Conservation (phyloP, 2,888 invertebrate species). For the Cataglyphis livida region DNA sequence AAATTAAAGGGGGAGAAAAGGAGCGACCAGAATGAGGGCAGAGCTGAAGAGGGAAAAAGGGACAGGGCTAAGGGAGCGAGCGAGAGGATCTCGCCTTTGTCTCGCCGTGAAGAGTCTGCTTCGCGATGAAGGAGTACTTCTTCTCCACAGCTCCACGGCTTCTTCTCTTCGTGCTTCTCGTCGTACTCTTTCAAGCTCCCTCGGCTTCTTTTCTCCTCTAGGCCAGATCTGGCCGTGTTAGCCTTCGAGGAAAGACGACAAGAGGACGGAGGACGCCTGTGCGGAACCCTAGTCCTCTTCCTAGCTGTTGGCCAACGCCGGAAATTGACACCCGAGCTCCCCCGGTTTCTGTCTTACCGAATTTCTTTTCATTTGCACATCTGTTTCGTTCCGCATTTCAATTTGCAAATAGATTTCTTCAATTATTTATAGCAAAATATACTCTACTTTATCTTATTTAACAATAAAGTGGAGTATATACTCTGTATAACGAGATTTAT, state of each 20-base stretch:
- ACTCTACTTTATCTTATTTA: background rate
- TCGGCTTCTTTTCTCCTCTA: slow-evolving; percentile 73
- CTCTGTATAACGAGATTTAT: background rate
- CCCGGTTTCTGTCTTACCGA: slow-evolving; percentile 17
- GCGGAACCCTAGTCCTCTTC: slow-evolving; percentile 71
- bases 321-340: slow-evolving; percentile 68
- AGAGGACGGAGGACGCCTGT: slow-evolving; percentile 70
- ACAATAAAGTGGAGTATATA: background rate
- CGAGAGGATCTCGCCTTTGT: slow-evolving; percentile 60
- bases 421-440: background rate
- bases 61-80: slow-evolving; percentile 28
- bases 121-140: slow-evolving; percentile 55
- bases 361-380: slow-evolving; percentile 16
- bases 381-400: background rate
- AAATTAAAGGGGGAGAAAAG: slow-evolving; percentile 31
- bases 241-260: slow-evolving; percentile 73
- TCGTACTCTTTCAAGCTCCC: slow-evolving; percentile 70
- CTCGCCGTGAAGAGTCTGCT: slow-evolving; percentile 46
- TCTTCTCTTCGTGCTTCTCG: slow-evolving; percentile 65
- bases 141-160: slow-evolving; percentile 61
- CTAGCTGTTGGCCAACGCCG: slow-evolving; percentile 71
- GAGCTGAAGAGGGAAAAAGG: slow-evolving; percentile 14
- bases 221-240: slow-evolving; percentile 68
- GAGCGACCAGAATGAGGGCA: slow-evolving; percentile 28
- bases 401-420: slow-evolving; percentile 19